phyloP scores from a whole-genome alignment of 2,888 invertebrate species.

The Sabatieria punctata region DNA sequence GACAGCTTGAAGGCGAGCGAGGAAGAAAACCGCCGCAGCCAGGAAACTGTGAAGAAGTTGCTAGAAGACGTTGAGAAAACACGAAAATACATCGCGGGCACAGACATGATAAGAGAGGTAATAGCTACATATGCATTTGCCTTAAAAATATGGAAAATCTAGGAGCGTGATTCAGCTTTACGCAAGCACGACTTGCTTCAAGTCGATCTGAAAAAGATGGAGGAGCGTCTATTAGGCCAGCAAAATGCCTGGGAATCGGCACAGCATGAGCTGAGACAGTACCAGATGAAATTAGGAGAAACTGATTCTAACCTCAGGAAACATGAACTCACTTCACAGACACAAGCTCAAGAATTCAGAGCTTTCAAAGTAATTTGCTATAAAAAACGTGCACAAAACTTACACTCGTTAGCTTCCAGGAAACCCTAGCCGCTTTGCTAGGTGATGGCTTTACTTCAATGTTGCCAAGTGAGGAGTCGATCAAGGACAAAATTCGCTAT shows the following conservation, averaged over 20 bases:
- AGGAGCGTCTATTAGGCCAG: not conserved
- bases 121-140: not conserved
- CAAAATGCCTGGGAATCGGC: not conserved
- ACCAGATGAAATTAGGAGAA: not conserved
- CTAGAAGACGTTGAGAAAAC: constrained; percentile 5
- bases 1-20: not conserved
- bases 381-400: not conserved
- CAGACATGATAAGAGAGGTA: constrained; percentile 1
- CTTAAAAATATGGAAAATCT: not conserved
- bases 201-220: constrained; percentile 1
- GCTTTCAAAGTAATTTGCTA: not conserved
- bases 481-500: constrained; percentile 50
- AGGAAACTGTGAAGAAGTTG: constrained; percentile 3
- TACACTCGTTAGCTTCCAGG: not conserved
- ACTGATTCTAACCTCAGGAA: not conserved
- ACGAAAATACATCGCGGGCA: not conserved
- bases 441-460: not conserved
- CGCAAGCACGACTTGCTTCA: not conserved
- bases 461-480: constrained; percentile 48
- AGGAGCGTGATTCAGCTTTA: constrained; percentile 3
- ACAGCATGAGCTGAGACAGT: not conserved
- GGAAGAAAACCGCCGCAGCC: not conserved
- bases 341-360: not conserved
- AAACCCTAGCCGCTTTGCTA: constrained; percentile 2
- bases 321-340: not conserved